Base-by-base conservation (phyloP, 2,888 invertebrate species). In the Acanthosepion pharaonis region DNA sequence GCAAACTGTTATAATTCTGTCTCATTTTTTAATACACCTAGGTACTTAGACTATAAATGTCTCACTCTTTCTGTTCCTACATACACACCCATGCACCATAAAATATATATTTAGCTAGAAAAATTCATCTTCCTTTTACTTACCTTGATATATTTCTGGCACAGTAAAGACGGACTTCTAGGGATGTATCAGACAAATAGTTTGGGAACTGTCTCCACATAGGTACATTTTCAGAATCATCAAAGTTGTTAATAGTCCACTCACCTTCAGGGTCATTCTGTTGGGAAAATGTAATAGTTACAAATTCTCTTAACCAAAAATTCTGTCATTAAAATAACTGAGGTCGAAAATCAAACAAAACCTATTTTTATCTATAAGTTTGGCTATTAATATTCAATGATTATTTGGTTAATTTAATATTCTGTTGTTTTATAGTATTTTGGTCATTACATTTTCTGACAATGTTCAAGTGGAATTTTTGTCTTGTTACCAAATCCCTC, bases 101-200 rank as follows among this genome's bases (percentile, higher is more conserved):
- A 59, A 59, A 93, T 93, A 51, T 33, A 51, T 53, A 53, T 49
- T 55, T 20, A 11, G 42, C 15, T 15, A 92, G 28, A n/a, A 92
- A 49, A 42, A 92, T 42, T 59, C 0, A 20, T 59, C 23, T 11
- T 78, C 5, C n/a, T n/a, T 78, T n/a, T 78, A 78, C n/a, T 78
- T 95, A 97, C 97, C 95, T 96, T 92, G 95, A 95, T 6, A 96
- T 91, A 93, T 95, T 95, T 25, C 95, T 94, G 15, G 96, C 96
- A 33, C 95, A 96, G 93, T 95, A 95, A 94, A 96, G 95, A 53
- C 97, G 95, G 28, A 97, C 96, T 11, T 94, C 91, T 78, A 96
- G 95, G 95, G 96, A 95, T 23, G 94, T 91, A 94, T 97, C 97
- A 64, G 95, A 94, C 78, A 96, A 94, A 91, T 95, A 95, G 94